phyloP scores from a whole-genome alignment of 1,140 invertebrate species.

The Hyles euphorbiae region DNA sequence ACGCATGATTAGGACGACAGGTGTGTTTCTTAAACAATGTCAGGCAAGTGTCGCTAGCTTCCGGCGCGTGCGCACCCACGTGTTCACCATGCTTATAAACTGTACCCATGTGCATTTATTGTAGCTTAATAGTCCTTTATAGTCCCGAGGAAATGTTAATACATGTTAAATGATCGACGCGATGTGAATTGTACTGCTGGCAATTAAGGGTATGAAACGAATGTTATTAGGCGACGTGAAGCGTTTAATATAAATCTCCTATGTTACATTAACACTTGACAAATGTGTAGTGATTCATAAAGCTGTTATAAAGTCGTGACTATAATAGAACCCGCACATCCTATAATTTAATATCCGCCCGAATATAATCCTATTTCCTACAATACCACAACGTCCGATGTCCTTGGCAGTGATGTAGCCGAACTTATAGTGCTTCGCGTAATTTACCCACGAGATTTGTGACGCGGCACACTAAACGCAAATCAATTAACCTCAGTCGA shows the following conservation, averaged over 20 bases:
- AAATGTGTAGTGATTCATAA: slow-evolving; percentile 23
- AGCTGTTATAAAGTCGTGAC: slow-evolving; percentile 27
- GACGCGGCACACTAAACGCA: background rate
- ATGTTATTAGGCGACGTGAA: no score
- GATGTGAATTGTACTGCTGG: background rate
- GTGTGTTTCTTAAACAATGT: slow-evolving; percentile 30
- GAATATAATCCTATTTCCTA: slow-evolving; percentile 61
- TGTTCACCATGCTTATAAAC: slow-evolving; percentile 30
- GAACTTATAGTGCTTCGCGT: slow-evolving; percentile 3
- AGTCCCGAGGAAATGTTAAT: slow-evolving; percentile 26
- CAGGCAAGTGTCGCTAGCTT: slow-evolving; percentile 28
- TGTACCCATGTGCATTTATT: slow-evolving; percentile 26
- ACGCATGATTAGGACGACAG: slow-evolving; percentile 28
- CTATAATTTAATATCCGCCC: slow-evolving; percentile 73
- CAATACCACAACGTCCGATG: background rate
- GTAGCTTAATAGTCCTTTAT: slow-evolving; percentile 23
- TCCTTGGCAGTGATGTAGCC: no score
- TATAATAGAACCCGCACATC: slow-evolving; percentile 62
- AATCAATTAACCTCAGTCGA: background rate
- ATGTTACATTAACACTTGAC: no score
- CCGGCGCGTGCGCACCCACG: slow-evolving; percentile 58
- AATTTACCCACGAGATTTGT: slow-evolving; percentile 1
- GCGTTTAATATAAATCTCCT: no score
- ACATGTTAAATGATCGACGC: slow-evolving; percentile 4
- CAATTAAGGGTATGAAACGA: no score